Conservation (phyloP, 1,140 invertebrate genomes). For the Physella acuta region DNA sequence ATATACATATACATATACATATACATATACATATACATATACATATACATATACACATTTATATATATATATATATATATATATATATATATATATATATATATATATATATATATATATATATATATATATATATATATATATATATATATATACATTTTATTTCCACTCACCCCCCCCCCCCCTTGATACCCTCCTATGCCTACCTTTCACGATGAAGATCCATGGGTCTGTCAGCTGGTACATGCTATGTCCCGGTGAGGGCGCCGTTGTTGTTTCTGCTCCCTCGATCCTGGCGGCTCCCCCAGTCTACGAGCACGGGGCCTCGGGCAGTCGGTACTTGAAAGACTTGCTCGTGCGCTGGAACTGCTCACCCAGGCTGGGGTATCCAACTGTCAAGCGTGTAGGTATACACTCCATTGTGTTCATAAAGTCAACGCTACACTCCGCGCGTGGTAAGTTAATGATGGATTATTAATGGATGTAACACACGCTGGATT, state of each 20-base stretch:
- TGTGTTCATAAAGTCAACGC: no score
- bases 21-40: slow-evolving; percentile 1
- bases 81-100: background rate
- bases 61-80: background rate
- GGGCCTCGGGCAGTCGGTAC: no score
- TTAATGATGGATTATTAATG: no score
- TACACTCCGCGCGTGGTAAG: no score
- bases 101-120: background rate
- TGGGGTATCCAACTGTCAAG: no score
- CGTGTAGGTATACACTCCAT: no score
- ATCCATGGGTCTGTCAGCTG: slow-evolving; percentile 22
- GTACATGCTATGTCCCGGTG: slow-evolving; percentile 21
- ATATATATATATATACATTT: background rate
- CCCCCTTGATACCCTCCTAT: background rate
- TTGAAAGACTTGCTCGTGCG: no score
- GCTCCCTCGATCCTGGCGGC: no score
- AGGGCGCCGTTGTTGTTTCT: slow-evolving; percentile 21
- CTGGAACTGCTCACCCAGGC: no score
- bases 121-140: background rate
- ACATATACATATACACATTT: background rate
- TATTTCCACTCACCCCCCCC: background rate
- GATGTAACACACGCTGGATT: no score
- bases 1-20: background rate
- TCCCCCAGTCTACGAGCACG: no score
- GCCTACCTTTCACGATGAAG: slow-evolving; percentile 12